phyloP scores from a whole-genome alignment of 2,797 vertebrate species.

The Prionace glauca region DNA sequence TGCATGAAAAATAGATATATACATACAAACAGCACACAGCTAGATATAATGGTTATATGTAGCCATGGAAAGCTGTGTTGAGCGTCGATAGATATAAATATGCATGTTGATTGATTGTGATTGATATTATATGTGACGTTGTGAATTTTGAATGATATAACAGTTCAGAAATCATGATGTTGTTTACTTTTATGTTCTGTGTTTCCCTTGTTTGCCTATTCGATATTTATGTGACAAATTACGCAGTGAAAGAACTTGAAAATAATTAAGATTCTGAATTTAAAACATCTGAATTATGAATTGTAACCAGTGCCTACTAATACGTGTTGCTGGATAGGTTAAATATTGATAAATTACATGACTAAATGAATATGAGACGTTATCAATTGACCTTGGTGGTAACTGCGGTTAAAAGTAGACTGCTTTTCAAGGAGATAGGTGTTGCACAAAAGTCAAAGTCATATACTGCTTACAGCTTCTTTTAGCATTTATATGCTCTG shows the following conservation, averaged over 20 bases:
- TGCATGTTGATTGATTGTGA: conserved; percentile 33
- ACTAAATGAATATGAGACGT: conserved; percentile 28
- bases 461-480: conserved; percentile 17
- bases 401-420: conserved; percentile 9
- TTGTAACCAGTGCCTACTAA: not conserved
- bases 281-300: conserved; percentile 34
- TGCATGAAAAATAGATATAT: not conserved
- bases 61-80: not conserved
- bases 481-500: not conserved
- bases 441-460: conserved; percentile 27
- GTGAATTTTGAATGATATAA: conserved; percentile 37
- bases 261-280: conserved; percentile 27
- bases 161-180: conserved; percentile 38
- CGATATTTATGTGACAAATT: conserved; percentile 29
- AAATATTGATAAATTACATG: conserved; percentile 37
- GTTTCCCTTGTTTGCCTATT: not conserved
- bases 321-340: conserved; percentile 7
- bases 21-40: conserved; percentile 5
- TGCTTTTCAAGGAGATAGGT: conserved; percentile 32
- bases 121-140: conserved; percentile 32
- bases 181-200: conserved; percentile 35
- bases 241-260: not conserved
- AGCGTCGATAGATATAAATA: conserved; percentile 31
- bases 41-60: not conserved
- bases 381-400: conserved; percentile 37